Conservation (phyloP, 2,797 vertebrate genomes). For the Sebastes ruberrimus region DNA sequence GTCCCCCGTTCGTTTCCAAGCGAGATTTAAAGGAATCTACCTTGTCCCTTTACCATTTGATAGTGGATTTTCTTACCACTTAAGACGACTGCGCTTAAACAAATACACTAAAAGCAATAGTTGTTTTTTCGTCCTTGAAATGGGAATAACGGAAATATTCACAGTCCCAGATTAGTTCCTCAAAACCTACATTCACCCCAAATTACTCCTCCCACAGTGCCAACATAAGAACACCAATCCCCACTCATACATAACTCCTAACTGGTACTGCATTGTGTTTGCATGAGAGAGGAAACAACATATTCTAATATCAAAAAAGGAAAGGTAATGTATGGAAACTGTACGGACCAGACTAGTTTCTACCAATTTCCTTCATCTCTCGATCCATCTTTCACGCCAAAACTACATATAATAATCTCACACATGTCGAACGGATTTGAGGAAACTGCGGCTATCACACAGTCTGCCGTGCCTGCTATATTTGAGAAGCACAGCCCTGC, state of each 20-base stretch:
- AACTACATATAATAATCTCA: neutral
- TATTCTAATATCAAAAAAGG: neutral
- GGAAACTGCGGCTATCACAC: neutral
- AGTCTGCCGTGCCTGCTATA: slow-evolving; percentile 20
- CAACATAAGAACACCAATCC: neutral
- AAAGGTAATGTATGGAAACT: neutral
- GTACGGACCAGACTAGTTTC: neutral
- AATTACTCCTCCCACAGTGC: slow-evolving; percentile 19
- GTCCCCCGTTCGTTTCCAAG: slow-evolving; percentile 61
- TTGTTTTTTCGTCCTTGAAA: slow-evolving; percentile 18
- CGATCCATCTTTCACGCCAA: neutral
- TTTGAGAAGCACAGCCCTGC: slow-evolving; percentile 36
- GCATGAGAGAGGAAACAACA: neutral
- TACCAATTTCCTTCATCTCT: neutral
- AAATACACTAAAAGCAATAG: neutral
- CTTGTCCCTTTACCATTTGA: slow-evolving; percentile 18
- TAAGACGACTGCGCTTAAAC: neutral
- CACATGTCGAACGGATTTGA: neutral
- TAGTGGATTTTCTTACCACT: neutral
- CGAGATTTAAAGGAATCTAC: slow-evolving; percentile 49
- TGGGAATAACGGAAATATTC: slow-evolving; percentile 18
- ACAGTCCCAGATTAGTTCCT: slow-evolving; percentile 22
- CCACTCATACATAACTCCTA: neutral
- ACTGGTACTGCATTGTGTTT: neutral
- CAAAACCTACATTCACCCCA: slow-evolving; percentile 29